Percentiles rank a stretch among this genome's conserved stretches.
These are phyloP conservation scores for Hipparchia semele DNA, from an alignment of 2,888 invertebrate genomes.

Conservation along the genomic window DNA sequence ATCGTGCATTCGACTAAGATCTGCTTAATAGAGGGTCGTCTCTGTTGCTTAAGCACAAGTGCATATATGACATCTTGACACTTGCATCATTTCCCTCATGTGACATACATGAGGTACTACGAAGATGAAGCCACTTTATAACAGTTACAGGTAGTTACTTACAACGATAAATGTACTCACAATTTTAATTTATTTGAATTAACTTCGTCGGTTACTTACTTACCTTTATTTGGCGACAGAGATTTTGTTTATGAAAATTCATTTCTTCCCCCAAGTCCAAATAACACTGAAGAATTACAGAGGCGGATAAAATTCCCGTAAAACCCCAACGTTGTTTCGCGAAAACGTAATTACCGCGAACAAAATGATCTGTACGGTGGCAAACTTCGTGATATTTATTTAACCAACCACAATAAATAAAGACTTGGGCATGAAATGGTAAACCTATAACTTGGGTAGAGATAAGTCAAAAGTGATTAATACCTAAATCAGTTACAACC, in stretches of 20 bases:
- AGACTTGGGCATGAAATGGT: background rate
- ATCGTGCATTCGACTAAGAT: too few relatives aligned
- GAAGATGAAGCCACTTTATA: too few relatives aligned
- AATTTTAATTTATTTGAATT: background rate
- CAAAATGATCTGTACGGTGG: slow-evolving; percentile 11
- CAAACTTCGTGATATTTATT: slow-evolving; percentile 1
- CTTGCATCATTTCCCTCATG: too few relatives aligned
- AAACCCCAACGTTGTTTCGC: slow-evolving; percentile 3
- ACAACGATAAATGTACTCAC: too few relatives aligned
- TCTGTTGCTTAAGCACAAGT: too few relatives aligned
- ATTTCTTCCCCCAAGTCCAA: background rate
- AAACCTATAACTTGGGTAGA: too few relatives aligned
- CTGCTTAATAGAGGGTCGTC: too few relatives aligned
- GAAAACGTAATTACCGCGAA: slow-evolving; percentile 11
- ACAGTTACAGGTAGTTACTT: too few relatives aligned
- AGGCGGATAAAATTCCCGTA: slow-evolving; percentile 3
- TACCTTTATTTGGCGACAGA: background rate
- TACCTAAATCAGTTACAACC: too few relatives aligned
- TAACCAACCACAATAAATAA: background rate
- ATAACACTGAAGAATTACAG: slow-evolving; percentile 13
- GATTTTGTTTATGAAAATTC: slow-evolving; percentile 1
- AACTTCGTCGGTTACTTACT: background rate
- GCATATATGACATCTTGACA: too few relatives aligned
- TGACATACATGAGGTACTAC: too few relatives aligned
- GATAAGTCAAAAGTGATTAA: too few relatives aligned